A percentile compares a stretch with the other conserved stretches of the same genome.
Evolutionary conservation across 2,113 vertebrate genomes (phyloP).

Genomic region (Psittacula cyanocephala): DNA sequence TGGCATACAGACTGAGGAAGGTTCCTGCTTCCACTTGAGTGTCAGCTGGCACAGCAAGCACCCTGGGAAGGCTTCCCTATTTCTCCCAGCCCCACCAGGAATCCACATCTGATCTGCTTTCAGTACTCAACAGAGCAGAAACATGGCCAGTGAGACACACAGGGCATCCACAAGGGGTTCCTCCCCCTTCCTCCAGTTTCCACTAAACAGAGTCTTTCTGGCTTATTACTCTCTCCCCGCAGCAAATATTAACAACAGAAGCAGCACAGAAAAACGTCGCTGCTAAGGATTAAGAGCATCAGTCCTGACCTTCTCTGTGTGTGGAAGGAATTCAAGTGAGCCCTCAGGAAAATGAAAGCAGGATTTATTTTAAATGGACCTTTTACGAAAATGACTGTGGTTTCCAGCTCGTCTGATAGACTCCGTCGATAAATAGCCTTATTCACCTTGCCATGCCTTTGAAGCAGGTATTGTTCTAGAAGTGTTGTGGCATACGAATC

Average conservation of each 20-base stretch:
- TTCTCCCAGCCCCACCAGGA: neutral
- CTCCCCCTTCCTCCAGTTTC: neutral
- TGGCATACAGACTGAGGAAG: neutral
- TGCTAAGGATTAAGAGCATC: slow-evolving; percentile 55
- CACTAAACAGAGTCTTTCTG: slow-evolving; percentile 5
- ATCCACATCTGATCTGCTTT: neutral
- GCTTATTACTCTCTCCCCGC: slow-evolving; percentile 40
- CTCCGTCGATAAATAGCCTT: slow-evolving; percentile 35
- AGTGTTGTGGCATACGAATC: slow-evolving; percentile 23
- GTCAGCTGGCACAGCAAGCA: neutral
- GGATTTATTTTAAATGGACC: slow-evolving; percentile 65
- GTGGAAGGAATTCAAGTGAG: slow-evolving; percentile 54
- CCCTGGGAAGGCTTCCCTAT: neutral
- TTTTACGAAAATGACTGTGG: slow-evolving; percentile 63
- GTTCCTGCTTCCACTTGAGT: neutral
- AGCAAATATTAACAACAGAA: slow-evolving; percentile 59
- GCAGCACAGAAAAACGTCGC: neutral
- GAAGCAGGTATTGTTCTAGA: slow-evolving; percentile 41
- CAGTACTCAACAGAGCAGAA: neutral
- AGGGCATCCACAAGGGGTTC: neutral
- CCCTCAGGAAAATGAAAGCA: slow-evolving; percentile 64
- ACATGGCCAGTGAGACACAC: accelerated
- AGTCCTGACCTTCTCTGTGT: slow-evolving; percentile 37
- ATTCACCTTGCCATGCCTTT: slow-evolving; percentile 56
- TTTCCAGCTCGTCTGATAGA: slow-evolving; percentile 44